Base-by-base conservation (phyloP, 2,113 vertebrate species). In the Tretioscincus oriximinensis region DNA sequence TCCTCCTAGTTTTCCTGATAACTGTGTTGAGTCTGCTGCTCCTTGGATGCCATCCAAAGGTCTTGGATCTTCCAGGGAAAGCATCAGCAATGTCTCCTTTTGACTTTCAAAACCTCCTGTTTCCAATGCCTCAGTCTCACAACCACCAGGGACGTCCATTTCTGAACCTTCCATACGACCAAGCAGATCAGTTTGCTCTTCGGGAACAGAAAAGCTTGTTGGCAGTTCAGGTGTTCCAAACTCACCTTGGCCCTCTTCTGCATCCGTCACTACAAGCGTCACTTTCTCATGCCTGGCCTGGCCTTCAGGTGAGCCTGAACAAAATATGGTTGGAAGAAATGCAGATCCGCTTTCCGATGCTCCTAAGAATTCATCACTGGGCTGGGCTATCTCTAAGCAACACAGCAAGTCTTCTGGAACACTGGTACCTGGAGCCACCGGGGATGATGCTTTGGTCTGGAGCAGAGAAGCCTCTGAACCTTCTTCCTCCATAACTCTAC, bases 401-500 rank as follows among this genome's bases (percentile, higher is more conserved):
- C 79, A 35, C 0, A 72, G 54, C 47, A 68, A 60, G 47, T 86
- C 76, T 65, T 73, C 87, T 7, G 16, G 11, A 67, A 7, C 1
- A 84, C 73, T 88, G 72, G 28, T 70, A 35, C 61, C 77, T 76
- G 86, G 73, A 81, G 63, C 64, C 82, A 83, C 61, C 84, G 22
- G 72, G 74, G 29, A 2, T 78, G 75, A 26, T 6, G 21, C 6
- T 85, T 73, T 81, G 28, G 47, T 77, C 76, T 84, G 0, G 0
- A 86, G 63, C 76, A 20, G 49, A 29, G 63, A 18, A 35, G 7
- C 9, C 2, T 1, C 22, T 65, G 2, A 65, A 26, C 41, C 66
- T 35, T 82, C 82, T 68, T 72, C 84, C 29, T 35, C 83, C 3
- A 4, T 5, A 24, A 18, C 60, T 65, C 47, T 68, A 16, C 73